These are phyloP conservation scores for Theretra japonica DNA, from an alignment of 2,888 invertebrate genomes.

Conservation along the genomic window DNA sequence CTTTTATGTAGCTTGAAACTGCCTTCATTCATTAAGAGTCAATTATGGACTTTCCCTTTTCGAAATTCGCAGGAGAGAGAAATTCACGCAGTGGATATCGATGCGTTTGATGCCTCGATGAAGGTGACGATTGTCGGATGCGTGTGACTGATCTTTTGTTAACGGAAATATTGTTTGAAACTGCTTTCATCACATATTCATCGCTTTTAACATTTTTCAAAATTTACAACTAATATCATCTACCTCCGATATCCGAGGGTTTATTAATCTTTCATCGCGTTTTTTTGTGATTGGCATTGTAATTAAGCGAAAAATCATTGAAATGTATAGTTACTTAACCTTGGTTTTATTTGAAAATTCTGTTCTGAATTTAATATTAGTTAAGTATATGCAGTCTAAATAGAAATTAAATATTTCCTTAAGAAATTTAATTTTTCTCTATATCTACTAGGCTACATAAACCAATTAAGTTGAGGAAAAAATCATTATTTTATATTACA, in stretches of 20 bases:
- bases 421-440: too few relatives aligned
- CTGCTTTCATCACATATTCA: slow-evolving; percentile 6
- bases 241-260: not conserved
- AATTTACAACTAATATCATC: not conserved
- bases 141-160: slow-evolving; percentile 34
- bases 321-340: not conserved
- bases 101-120: slow-evolving; percentile 79
- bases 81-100: slow-evolving; percentile 71
- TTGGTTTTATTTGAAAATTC: not conserved
- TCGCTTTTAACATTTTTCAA: slow-evolving; percentile 23
- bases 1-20: not conserved
- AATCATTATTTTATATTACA: too few relatives aligned
- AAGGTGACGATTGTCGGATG: slow-evolving; percentile 69
- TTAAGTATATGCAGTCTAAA: too few relatives aligned
- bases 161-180: not conserved
- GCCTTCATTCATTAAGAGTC: slow-evolving; percentile 2
- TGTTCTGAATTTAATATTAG: too few relatives aligned
- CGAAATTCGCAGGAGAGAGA: slow-evolving; percentile 77
- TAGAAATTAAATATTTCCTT: too few relatives aligned
- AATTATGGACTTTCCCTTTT: slow-evolving; percentile 41
- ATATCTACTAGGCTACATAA: too few relatives aligned
- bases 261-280: not conserved
- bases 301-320: slow-evolving; percentile 4
- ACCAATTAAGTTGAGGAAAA: too few relatives aligned
- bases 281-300: slow-evolving; percentile 15